Conservation (phyloP, 2,797 vertebrate genomes). For the Enteromius viviparus region DNA sequence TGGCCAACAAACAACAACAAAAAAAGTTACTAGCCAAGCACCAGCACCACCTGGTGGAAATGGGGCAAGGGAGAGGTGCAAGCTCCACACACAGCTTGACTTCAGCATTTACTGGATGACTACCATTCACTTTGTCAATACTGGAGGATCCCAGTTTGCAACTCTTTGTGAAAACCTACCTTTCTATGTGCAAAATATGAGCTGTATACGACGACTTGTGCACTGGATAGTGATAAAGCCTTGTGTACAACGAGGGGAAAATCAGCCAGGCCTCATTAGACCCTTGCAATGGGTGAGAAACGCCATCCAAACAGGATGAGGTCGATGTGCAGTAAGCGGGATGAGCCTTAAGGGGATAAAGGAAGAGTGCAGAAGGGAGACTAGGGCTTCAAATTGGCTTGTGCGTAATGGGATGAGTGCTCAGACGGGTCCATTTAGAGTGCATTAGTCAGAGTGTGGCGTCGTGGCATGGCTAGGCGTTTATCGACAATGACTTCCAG, state of each 20-base stretch:
- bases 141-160: not conserved
- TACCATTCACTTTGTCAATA: conserved; percentile 39
- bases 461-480: not conserved
- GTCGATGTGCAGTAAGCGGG: conserved; percentile 3
- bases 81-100: conserved; percentile 51
- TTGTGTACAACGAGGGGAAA: conserved; percentile 13
- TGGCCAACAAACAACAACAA: not conserved
- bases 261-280: conserved; percentile 28
- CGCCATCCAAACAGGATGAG: conserved; percentile 28
- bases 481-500: not conserved
- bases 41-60: conserved; percentile 21
- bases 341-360: conserved; percentile 12
- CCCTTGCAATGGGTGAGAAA: conserved; percentile 23
- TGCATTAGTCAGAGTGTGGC: conserved; percentile 29
- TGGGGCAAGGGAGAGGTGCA: conserved; percentile 48
- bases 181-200: not conserved
- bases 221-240: conserved; percentile 4
- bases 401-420: conserved; percentile 27
- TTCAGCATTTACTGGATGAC: conserved; percentile 63
- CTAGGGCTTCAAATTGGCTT: conserved; percentile 35
- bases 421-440: conserved; percentile 36
- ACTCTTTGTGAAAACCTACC: conserved; percentile 3
- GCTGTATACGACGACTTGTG: not conserved
- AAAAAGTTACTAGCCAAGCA: not conserved
- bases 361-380: conserved; percentile 6